Conservation (phyloP, 2,888 invertebrate species). For the Tipula helvola region DNA sequence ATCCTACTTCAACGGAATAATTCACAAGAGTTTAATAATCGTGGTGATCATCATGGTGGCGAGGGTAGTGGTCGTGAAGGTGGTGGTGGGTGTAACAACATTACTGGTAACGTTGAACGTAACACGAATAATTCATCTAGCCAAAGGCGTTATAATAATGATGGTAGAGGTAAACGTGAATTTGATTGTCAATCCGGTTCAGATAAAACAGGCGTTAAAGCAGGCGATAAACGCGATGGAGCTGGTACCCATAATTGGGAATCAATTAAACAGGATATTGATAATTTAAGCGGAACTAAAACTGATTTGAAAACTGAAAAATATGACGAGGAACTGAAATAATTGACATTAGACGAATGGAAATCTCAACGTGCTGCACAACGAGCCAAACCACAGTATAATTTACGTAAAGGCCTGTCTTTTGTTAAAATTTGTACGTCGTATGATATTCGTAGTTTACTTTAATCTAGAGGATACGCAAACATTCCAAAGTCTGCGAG, state of each 20-base stretch:
- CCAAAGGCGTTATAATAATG: slow-evolving; percentile 32
- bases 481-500: neutral
- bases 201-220: slow-evolving; percentile 88
- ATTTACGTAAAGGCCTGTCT: slow-evolving; percentile 55
- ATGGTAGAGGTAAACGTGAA: slow-evolving; percentile 66
- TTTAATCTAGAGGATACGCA: neutral
- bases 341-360: slow-evolving; percentile 90
- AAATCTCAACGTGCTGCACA: slow-evolving; percentile 64
- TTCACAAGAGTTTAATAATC: slow-evolving; percentile 21
- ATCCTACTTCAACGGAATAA: slow-evolving; percentile 27
- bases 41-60: slow-evolving; percentile 20
- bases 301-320: slow-evolving; percentile 39
- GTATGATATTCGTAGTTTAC: neutral
- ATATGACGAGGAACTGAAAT: slow-evolving; percentile 69
- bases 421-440: neutral
- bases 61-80: slow-evolving; percentile 23
- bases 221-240: slow-evolving; percentile 89
- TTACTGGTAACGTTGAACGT: slow-evolving; percentile 25
- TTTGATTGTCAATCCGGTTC: slow-evolving; percentile 92
- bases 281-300: slow-evolving; percentile 34
- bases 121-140: slow-evolving; percentile 36
- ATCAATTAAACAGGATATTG: slow-evolving; percentile 80
- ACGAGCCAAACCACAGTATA: slow-evolving; percentile 75
- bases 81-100: slow-evolving; percentile 35
- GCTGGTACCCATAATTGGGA: slow-evolving; percentile 95